Evolutionary conservation across 2,113 vertebrate species (phyloP), one percentile per base, ranked within the genome.

Genomic region (Tor tambroides): DNA sequence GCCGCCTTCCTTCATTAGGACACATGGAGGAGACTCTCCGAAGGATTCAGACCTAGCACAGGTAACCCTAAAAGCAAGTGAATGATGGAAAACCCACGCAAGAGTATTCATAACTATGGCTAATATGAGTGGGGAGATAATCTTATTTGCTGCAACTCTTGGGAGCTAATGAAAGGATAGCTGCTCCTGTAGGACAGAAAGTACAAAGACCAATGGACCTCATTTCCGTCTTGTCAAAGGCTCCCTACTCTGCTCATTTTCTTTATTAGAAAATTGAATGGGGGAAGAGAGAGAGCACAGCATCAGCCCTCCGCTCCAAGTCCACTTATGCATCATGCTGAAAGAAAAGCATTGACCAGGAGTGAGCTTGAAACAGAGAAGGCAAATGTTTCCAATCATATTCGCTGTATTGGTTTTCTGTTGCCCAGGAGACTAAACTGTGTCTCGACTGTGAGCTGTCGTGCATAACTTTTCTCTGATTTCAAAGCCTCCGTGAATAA

Each of bases 391-490:
- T 89, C 74, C 89, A 87, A 88, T 92, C 89, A 91, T 26, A 30
- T 84, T 87, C 90, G 56, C 88, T 90, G 72, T 90, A 88, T 90
- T 88, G 84, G 79, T 92, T 89, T 90, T 78, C 84, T 87, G 79
- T 59, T 84, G 74, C 90, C 90, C 89, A 41, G 32, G 91, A 90
- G 92, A 88, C 92, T 93, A 88, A 92, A 93, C 93, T 90, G 91
- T 87, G 81, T n/a, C 54, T 80, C 54, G 15, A 6, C 41, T 71
- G 10, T 67, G 32, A 84, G 69, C 69, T 59, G 65, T 10, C 14
- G 35, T 28, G 30, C 23, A 38, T 38, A 28, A 41, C 30, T 19
- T 54, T 35, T 49, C 46, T 72, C 21, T 4, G 67, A 59, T 38
- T 84, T 71, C 81, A 56, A 79, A 61, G 30, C 32, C 65, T 51